Percentiles rank a stretch among this genome's conserved stretches.
Conservation (phyloP, 2,797 vertebrate genomes). For the Cryptoprocta ferox region DNA sequence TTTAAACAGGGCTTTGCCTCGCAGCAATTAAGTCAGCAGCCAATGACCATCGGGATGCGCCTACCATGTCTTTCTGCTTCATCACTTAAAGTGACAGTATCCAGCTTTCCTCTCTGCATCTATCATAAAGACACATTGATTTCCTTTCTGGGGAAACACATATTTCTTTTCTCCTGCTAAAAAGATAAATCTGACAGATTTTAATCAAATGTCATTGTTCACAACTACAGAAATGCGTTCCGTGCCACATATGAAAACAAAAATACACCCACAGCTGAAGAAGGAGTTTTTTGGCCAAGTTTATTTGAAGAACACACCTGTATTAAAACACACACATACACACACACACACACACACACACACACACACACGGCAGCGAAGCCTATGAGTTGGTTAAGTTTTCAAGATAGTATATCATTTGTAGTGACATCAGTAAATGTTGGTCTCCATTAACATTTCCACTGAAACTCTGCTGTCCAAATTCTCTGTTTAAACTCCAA, state of each 20-base stretch:
- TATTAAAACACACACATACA: conserved; percentile 68
- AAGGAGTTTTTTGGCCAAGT: conserved; percentile 64
- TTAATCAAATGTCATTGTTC: conserved; percentile 88
- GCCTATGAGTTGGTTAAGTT: conserved; percentile 76
- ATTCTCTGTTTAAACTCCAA: conserved; percentile 72
- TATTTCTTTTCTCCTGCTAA: conserved; percentile 87
- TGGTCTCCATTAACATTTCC: conserved; percentile 76
- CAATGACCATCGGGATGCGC: conserved; percentile 61
- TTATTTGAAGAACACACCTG: conserved; percentile 75
- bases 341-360: conserved; percentile 70
- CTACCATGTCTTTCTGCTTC: conserved; percentile 61
- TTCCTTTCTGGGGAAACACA: conserved; percentile 87
- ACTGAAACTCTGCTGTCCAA: not conserved
- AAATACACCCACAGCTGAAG: not conserved
- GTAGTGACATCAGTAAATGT: conserved; percentile 74
- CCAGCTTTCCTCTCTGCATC: conserved; percentile 82
- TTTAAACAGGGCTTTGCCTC: conserved; percentile 77
- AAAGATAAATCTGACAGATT: conserved; percentile 90
- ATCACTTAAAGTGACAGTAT: conserved; percentile 83
- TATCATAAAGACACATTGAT: conserved; percentile 90
- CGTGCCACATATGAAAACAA: conserved; percentile 71
- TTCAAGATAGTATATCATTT: conserved; percentile 79
- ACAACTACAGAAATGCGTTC: conserved; percentile 82
- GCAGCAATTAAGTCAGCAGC: conserved; percentile 73
- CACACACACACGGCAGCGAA: conserved; percentile 76